phyloP scores from a whole-genome alignment of 2,113 vertebrate genomes.

The Pomatorhinus ruficollis region DNA sequence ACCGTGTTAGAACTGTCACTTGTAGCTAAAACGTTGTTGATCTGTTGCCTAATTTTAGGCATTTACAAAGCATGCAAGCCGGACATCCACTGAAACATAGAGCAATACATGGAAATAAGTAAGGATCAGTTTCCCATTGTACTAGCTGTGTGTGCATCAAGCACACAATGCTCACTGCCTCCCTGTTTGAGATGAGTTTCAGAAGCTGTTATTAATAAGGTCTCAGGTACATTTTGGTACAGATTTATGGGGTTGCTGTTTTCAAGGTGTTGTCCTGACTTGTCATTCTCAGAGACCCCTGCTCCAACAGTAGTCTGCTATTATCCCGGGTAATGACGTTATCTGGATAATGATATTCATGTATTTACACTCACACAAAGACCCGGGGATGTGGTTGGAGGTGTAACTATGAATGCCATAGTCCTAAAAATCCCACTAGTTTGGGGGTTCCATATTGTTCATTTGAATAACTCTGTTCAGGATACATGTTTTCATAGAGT shows the following conservation, averaged over 20 bases:
- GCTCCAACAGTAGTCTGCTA: background rate
- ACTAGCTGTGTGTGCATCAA: background rate
- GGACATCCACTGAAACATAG: background rate
- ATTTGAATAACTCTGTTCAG: rapidly evolving
- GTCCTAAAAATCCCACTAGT: background rate
- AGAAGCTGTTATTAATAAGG: background rate
- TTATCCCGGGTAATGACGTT: background rate
- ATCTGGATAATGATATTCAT: background rate
- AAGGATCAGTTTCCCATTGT: background rate
- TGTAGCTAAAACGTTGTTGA: background rate
- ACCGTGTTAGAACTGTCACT: background rate
- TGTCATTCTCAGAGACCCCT: background rate
- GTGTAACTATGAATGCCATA: rapidly evolving
- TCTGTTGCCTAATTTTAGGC: background rate
- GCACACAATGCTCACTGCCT: background rate
- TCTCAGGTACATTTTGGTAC: background rate
- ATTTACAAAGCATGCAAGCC: background rate
- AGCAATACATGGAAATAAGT: background rate
- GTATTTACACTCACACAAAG: background rate
- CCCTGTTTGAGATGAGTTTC: background rate
- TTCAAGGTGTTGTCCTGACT: background rate
- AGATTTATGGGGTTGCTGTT: background rate
- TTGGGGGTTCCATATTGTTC: background rate
- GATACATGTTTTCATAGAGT: background rate
- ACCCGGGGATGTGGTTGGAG: background rate